Base-by-base conservation (phyloP, 2,888 invertebrate genomes). In the Suillia variegata region DNA sequence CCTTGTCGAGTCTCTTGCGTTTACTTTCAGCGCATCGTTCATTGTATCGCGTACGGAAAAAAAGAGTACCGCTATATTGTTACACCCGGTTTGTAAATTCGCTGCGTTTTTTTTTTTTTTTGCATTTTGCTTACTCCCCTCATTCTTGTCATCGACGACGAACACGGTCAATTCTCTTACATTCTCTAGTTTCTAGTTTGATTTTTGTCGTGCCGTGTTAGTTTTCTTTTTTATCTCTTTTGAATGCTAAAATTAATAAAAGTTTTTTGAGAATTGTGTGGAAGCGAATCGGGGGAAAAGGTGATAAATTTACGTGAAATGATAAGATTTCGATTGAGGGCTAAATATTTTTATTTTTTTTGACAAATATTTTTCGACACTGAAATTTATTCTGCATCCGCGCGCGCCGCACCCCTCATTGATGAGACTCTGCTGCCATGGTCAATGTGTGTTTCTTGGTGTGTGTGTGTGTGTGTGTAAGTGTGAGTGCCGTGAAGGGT, bases 181-280 rank as follows among this genome's bases (percentile, higher is more conserved):
- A n/a, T n/a, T n/a, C n/a, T n/a, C n/a, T n/a, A n/a, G n/a, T n/a
- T 45, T 20, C 17, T 45, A 45, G 45, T 45, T 62, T 58, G 56
- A 58, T 64, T 62, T 59, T n/a, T n/a, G n/a, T n/a, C 54, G 50
- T 62, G 62, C 51, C 54, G 54, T 56, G 56, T 62, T 61, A 63
- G 58, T 38, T 45, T 45, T 13, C 45, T 54, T 54, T 51, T 48
- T 49, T 49, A 17, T 52, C 21, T 34, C 53, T 50, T 54, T 55
- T 42, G 50, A 42, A 31, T 17, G 45, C 17, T 5, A 45, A 45
- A 20, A 8, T 17, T 45, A n/a, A n/a, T 45, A 6, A 17, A 45
- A 45, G 13, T 20, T 18, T 13, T 38, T 8, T 38, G 15, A 4
- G 4, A n/a, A 38, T 13, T 13, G 38, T 13, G 5, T 38, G n/a